Percentiles rank a stretch among this genome's conserved stretches.
phyloP scores from a whole-genome alignment of 1,140 invertebrate species.

The Anagrus nilaparvatae region DNA sequence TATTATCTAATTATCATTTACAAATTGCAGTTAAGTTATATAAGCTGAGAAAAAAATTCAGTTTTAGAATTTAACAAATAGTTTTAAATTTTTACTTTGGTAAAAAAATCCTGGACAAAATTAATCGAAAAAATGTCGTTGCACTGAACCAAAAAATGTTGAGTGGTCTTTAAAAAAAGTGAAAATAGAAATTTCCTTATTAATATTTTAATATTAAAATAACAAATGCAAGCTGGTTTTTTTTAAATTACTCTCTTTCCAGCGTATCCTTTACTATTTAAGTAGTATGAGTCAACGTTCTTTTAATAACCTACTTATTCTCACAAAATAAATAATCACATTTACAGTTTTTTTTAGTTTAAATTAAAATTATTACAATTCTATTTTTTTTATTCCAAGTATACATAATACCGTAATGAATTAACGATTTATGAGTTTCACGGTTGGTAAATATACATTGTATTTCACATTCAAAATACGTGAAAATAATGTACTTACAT shows the following conservation, averaged over 20 bases:
- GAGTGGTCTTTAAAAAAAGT: too few relatives aligned
- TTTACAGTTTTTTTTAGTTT: constrained; percentile 10
- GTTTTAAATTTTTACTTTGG: too few relatives aligned
- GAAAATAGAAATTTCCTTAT: too few relatives aligned
- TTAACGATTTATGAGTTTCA: constrained; percentile 32
- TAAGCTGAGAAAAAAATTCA: too few relatives aligned
- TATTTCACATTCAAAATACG: constrained; percentile 3
- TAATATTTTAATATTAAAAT: too few relatives aligned
- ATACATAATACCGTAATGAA: constrained; percentile 22
- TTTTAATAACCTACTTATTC: constrained; percentile 1
- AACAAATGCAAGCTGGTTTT: neutral
- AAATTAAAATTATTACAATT: constrained; percentile 5
- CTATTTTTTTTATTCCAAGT: neutral
- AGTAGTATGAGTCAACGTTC: neutral
- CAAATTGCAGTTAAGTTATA: too few relatives aligned
- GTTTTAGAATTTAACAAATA: too few relatives aligned
- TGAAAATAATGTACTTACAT: neutral
- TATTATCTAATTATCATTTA: too few relatives aligned
- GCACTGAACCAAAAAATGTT: too few relatives aligned
- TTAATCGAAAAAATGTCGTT: too few relatives aligned
- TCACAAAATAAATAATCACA: constrained; percentile 1
- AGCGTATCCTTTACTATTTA: neutral
- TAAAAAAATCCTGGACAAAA: too few relatives aligned
- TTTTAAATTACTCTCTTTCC: neutral
- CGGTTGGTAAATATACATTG: constrained; percentile 10